These are phyloP conservation scores for Phaethornis superciliosus DNA, from an alignment of 2,113 vertebrate genomes.

Conservation along the genomic window DNA sequence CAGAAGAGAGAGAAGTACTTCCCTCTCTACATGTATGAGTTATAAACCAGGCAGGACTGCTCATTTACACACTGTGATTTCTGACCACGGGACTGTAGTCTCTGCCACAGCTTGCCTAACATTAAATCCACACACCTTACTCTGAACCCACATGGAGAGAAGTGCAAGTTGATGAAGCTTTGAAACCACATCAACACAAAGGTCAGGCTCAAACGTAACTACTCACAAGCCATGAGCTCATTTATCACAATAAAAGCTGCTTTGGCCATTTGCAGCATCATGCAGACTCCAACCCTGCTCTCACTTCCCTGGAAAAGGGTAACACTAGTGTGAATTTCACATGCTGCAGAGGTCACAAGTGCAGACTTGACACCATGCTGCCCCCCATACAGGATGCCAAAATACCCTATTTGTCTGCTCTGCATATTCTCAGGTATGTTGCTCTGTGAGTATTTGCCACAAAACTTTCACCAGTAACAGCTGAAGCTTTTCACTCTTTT, in stretches of 20 bases:
- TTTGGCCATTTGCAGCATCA: neutral
- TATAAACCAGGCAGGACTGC: neutral
- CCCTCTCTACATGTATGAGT: neutral
- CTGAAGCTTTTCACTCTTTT: neutral
- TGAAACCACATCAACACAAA: accelerated
- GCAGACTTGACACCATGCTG: neutral
- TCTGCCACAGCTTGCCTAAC: neutral
- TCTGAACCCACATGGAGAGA: neutral
- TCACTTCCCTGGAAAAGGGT: neutral
- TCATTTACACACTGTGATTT: neutral
- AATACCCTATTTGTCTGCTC: neutral
- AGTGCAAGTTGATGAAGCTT: accelerated
- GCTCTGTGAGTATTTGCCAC: neutral
- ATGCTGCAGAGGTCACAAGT: neutral
- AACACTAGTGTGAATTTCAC: neutral
- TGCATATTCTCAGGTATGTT: neutral
- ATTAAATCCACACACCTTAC: neutral
- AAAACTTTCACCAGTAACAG: neutral
- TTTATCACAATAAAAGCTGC: neutral
- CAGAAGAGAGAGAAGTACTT: accelerated
- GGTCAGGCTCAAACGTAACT: accelerated
- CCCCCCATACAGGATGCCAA: neutral
- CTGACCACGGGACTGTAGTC: neutral
- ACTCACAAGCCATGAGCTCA: neutral
- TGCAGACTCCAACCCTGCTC: neutral